Evolutionary conservation across 2,888 invertebrate species (phyloP).

Genomic region (Acleris sparsana): DNA sequence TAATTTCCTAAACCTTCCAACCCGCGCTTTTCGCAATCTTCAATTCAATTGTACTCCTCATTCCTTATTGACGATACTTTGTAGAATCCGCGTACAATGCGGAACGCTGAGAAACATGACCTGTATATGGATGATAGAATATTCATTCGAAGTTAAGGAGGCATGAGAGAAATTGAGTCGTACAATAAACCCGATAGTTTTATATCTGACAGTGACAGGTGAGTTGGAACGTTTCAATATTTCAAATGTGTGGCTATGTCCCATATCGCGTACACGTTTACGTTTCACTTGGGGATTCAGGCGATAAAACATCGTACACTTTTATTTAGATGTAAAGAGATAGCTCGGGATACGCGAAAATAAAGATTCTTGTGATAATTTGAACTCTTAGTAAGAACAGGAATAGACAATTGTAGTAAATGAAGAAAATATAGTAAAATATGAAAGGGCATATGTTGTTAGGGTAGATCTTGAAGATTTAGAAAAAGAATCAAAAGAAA

Average conservation of each 20-base stretch:
- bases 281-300: conserved; percentile 40
- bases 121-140: conserved; percentile 44
- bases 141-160: conserved; percentile 54
- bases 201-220: conserved; percentile 65
- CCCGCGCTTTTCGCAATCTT: conserved; percentile 8
- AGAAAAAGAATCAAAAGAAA: conserved; percentile 30
- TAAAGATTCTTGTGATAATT: too few species aligned
- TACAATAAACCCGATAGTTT: conserved; percentile 71
- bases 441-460: background rate
- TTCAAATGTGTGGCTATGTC: conserved; percentile 25
- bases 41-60: conserved; percentile 20
- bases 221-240: conserved; percentile 43
- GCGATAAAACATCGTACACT: conserved; percentile 42
- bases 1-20: conserved; percentile 15
- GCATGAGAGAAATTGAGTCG: conserved; percentile 62
- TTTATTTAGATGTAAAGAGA: conserved; percentile 40
- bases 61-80: conserved; percentile 27
- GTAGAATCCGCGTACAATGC: conserved; percentile 27
- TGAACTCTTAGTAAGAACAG: background rate
- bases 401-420: background rate
- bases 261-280: conserved; percentile 34
- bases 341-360: too few species aligned
- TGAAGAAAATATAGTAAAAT: background rate
- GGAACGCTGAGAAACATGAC: conserved; percentile 17
- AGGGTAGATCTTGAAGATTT: background rate